These are phyloP conservation scores for Cyclophora punctaria DNA, from an alignment of 2,888 invertebrate genomes.

Conservation along the genomic window DNA sequence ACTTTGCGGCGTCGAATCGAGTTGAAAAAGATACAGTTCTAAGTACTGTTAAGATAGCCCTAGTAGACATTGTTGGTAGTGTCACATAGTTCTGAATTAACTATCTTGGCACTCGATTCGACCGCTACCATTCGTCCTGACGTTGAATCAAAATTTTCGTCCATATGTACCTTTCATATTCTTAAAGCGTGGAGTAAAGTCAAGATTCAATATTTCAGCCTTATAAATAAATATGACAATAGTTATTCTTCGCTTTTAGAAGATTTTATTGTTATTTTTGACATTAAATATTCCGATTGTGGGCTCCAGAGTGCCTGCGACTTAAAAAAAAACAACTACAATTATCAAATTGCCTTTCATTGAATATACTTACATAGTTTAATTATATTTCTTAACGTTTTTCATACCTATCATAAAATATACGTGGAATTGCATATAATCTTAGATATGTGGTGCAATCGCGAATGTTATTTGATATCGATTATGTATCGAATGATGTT, in stretches of 20 bases:
- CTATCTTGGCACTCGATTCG: no score
- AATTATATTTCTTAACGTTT: conserved; percentile 28
- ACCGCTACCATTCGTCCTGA: conserved; percentile 15
- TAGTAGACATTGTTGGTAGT: conserved; percentile 5
- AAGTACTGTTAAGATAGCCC: background rate
- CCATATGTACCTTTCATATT: conserved; percentile 14
- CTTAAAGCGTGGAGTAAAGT: background rate
- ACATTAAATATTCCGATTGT: conserved; percentile 14
- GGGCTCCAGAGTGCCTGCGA: conserved; percentile 44
- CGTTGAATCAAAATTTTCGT: conserved; percentile 10
- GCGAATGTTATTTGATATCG: conserved; percentile 28
- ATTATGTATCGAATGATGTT: conserved; percentile 1
- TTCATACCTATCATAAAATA: conserved; percentile 28
- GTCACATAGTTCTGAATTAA: no score
- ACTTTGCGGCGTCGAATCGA: conserved; percentile 8
- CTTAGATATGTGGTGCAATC: conserved; percentile 25
- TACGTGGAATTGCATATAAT: conserved; percentile 40
- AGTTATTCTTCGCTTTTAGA: conserved; percentile 17
- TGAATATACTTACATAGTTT: conserved; percentile 13
- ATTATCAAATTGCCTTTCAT: conserved; percentile 34
- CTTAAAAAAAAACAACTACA: conserved; percentile 23
- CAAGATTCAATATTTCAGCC: background rate
- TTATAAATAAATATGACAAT: conserved; percentile 21
- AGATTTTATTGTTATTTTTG: conserved; percentile 3
- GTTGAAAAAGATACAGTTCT: background rate